These are phyloP conservation scores for Xenopus petersii DNA, from an alignment of 2,797 vertebrate genomes.

Conservation along the genomic window DNA sequence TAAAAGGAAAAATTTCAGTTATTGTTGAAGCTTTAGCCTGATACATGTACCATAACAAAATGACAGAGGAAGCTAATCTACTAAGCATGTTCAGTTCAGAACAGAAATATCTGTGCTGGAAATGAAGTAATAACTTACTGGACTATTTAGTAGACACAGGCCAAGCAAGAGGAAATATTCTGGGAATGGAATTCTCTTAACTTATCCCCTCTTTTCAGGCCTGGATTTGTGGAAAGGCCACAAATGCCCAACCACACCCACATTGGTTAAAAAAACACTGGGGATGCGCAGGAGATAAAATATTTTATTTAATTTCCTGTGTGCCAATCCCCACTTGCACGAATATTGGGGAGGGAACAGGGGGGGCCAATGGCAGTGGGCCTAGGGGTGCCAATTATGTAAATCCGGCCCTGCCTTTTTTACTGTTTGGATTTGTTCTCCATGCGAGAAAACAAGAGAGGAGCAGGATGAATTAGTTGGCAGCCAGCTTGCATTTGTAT, in stretches of 20 bases:
- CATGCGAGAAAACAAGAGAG: conserved; percentile 1
- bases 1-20: not conserved
- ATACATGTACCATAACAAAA: not conserved
- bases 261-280: too few relatives aligned
- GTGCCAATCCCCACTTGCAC: too few relatives aligned
- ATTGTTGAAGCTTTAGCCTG: not conserved
- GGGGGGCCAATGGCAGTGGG: too few relatives aligned
- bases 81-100: not conserved
- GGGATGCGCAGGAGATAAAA: too few relatives aligned
- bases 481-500: conserved; percentile 12
- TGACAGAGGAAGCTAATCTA: not conserved
- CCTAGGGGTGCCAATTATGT: too few relatives aligned
- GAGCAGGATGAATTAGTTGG: conserved; percentile 23
- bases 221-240: too few relatives aligned
- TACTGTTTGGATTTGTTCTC: conserved; percentile 30
- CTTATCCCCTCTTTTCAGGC: not conserved
- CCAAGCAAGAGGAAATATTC: not conserved
- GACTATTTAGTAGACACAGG: not conserved
- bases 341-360: too few relatives aligned
- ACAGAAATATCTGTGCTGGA: not conserved
- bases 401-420: not conserved
- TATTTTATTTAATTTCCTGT: too few relatives aligned
- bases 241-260: too few relatives aligned
- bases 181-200: conserved; percentile 28
- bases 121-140: not conserved